Evolutionary conservation across 2,888 invertebrate genomes (phyloP), one percentile per base, ranked within the genome.

Genomic region (Cheilosia vernalis): DNA sequence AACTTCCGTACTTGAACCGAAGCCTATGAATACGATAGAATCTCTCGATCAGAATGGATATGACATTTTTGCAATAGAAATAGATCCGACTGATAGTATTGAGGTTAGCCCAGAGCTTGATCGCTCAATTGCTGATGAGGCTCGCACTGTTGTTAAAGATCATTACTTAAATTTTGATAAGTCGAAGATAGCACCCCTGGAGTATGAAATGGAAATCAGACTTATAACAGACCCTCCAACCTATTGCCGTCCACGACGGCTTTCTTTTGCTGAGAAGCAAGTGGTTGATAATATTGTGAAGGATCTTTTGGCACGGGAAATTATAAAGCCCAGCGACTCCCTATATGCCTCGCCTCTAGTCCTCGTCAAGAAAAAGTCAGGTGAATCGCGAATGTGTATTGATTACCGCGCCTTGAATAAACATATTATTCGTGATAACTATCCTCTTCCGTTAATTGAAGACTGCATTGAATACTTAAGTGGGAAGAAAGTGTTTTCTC

Each of bases 201-300:
- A 66, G 2, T 56, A 30, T 15, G 67, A 69, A 17, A 69, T 69
- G 56, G 5, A 40, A 6, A 69, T 55, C 24, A 21, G 19, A 13
- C 42, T 56, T 13, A 4, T 6, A 17, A 44, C 10, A 19, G 27
- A 66, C 30, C 51, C 40, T 19, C 27, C 67, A 5, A 21, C 10
- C 4, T 70, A 44, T 19, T 70, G 58, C 9, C 33, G 17, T 33
- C 56, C 70, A 3, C 33, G 56, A 30, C 30, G 33, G 9, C 42
- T 69, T 13, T 55, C 56, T n/a, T 56, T 56, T 24, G 53, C 51
- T 15, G 53, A 67, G 15, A 67, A 55, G 24, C 40, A 37, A 51
- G 42, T 40, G 4, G 67, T 67, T 10, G 19, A 30, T 21, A 5
- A 27, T 17, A 49, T 64, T 33, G 6, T 51, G 17, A 67, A 56